Percentiles rank a stretch among this genome's conserved stretches.
Evolutionary conservation across 2,113 vertebrate genomes (phyloP).

Genomic region (Seriola rivoliana): DNA sequence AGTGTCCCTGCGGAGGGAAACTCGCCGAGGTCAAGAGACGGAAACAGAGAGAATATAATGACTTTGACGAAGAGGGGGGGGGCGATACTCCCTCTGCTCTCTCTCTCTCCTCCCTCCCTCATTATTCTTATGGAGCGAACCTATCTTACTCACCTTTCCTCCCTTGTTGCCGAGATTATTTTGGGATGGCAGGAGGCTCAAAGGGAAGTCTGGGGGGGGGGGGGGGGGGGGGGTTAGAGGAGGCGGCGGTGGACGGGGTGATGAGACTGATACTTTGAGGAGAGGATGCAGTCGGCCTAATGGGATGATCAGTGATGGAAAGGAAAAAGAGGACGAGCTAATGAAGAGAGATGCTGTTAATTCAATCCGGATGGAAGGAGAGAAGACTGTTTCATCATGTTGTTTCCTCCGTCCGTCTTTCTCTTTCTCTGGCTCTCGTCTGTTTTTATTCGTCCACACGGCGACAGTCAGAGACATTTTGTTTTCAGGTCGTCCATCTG

Average conservation of each 20-base stretch:
- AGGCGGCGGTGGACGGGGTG: conserved; percentile 25
- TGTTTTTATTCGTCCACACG: too few relatives aligned
- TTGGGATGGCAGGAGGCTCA: conserved; percentile 34
- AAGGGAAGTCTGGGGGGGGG: background rate
- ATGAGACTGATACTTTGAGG: conserved; percentile 58
- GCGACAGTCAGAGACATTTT: too few relatives aligned
- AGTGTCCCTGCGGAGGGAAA: background rate
- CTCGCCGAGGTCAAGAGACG: background rate
- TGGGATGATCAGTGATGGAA: conserved; percentile 54
- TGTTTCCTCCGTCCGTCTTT: background rate
- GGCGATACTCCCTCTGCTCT: conserved; percentile 27
- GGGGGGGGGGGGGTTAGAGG: conserved; percentile 7
- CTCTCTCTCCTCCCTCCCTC: background rate
- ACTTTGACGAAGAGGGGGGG: background rate
- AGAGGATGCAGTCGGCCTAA: conserved; percentile 57
- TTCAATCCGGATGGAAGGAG: conserved; percentile 44
- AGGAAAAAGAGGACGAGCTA: conserved; percentile 42
- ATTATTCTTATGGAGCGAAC: conserved; percentile 22
- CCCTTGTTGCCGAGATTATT: conserved; percentile 25
- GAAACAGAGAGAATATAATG: background rate
- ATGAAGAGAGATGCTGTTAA: conserved; percentile 64
- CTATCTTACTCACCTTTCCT: background rate
- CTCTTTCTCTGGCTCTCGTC: background rate
- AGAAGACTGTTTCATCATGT: conserved; percentile 4
- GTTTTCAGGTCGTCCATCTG: too few relatives aligned